Evolutionary conservation across 92 coral and sea anemone species (phyloP).

Genomic region (Porites divaricata): DNA sequence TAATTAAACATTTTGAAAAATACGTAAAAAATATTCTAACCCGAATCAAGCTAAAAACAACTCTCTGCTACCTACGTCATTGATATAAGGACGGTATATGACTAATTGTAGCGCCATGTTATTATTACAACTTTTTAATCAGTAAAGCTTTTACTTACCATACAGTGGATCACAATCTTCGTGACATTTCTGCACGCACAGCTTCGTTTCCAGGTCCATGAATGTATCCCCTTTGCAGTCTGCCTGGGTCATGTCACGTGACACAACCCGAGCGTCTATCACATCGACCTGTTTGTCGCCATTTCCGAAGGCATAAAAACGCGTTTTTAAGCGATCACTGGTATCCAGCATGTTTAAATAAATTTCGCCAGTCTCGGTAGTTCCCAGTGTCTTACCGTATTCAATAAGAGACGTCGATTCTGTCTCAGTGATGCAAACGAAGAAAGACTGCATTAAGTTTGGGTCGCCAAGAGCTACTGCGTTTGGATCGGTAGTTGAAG

Average conservation of each 20-base stretch:
- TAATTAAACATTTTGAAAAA: too few species aligned
- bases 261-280: conserved; percentile 24
- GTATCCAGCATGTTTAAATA: conserved; percentile 26
- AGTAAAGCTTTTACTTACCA: neutral
- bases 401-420: conserved; percentile 22
- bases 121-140: neutral
- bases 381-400: conserved; percentile 42
- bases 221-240: conserved; percentile 43
- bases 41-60: too few species aligned
- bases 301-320: conserved; percentile 60
- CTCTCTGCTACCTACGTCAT: too few species aligned
- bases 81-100: too few species aligned
- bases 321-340: conserved; percentile 12
- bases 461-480: conserved; percentile 48
- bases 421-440: conserved; percentile 54
- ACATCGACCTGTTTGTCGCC: conserved; percentile 13
- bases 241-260: conserved; percentile 19
- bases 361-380: conserved; percentile 30
- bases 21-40: too few species aligned
- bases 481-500: conserved; percentile 43
- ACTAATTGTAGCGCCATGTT: neutral
- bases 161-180: conserved; percentile 28
- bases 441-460: conserved; percentile 45
- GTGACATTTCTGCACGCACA: conserved; percentile 25
- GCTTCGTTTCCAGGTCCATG: conserved; percentile 4